Percentiles rank a stretch among this genome's conserved stretches.
These are phyloP conservation scores for Piliocolobus tephrosceles DNA, from an alignment of 2,113 vertebrate species.

Conservation along the genomic window DNA sequence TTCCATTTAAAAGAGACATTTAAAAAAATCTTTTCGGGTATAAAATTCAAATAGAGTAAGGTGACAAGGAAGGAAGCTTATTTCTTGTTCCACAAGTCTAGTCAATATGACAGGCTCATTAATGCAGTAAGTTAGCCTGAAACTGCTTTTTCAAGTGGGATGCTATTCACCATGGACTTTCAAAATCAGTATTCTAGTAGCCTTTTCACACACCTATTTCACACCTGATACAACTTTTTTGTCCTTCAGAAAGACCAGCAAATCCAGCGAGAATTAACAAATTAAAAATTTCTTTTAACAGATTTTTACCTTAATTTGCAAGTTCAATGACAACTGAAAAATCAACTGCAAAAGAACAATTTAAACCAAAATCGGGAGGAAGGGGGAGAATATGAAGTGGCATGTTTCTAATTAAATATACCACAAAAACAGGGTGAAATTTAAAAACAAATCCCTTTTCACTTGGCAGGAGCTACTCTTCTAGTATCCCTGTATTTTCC, in stretches of 20 bases:
- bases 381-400: background rate
- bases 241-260: conserved; percentile 19
- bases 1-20: background rate
- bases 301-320: conserved; percentile 62
- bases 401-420: background rate
- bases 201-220: conserved; percentile 13
- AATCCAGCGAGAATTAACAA: background rate
- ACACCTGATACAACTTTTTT: background rate
- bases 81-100: conserved; percentile 36
- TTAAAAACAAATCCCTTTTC: background rate
- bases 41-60: conserved; percentile 53
- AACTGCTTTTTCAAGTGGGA: conserved; percentile 1
- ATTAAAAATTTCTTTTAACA: conserved; percentile 27
- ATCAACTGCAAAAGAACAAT: conserved; percentile 41
- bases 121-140: background rate
- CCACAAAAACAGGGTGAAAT: background rate
- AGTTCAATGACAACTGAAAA: conserved; percentile 57
- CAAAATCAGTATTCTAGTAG: background rate
- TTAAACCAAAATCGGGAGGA: conserved; percentile 20
- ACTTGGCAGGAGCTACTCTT: background rate
- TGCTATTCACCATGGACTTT: background rate
- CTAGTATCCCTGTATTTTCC: background rate
- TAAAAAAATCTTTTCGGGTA: background rate
- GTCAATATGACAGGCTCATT: conserved; percentile 22
- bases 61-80: background rate